Evolutionary conservation across 1,140 invertebrate genomes (phyloP).

Genomic region (Cardiocondyla obscurior): DNA sequence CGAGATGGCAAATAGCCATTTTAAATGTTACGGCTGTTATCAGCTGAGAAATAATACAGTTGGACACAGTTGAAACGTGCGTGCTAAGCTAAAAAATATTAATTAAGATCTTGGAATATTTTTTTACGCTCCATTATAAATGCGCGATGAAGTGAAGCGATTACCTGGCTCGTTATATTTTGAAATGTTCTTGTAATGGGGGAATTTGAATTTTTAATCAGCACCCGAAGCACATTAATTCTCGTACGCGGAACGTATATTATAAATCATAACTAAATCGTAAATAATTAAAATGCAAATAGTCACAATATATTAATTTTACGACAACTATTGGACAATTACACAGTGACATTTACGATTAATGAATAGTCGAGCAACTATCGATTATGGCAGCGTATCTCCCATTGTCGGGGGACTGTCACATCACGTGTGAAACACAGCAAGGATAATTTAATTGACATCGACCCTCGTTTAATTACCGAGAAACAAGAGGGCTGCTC

Average conservation of each 20-base stretch:
- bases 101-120: neutral
- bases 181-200: neutral
- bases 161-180: neutral
- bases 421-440: conserved; percentile 28
- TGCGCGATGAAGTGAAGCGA: neutral
- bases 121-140: neutral
- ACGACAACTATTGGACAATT: neutral
- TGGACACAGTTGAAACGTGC: neutral
- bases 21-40: conserved; percentile 41
- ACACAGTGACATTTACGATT: conserved; percentile 5
- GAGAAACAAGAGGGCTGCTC: conserved; percentile 2
- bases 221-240: neutral
- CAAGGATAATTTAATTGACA: conserved; percentile 48
- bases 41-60: conserved; percentile 18
- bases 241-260: neutral
- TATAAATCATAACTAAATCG: neutral
- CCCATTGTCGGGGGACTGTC: conserved; percentile 30
- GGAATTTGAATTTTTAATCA: neutral
- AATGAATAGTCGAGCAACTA: conserved; percentile 18
- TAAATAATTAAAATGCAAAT: conserved; percentile 19
- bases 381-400: conserved; percentile 25
- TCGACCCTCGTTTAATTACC: conserved; percentile 38
- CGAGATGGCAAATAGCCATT: conserved; percentile 18
- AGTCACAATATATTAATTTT: neutral
- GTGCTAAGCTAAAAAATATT: conserved; percentile 10